Evolutionary conservation across 2,113 vertebrate genomes (phyloP), one percentile per base, ranked within the genome.

Genomic region (Elanus axillaris): DNA sequence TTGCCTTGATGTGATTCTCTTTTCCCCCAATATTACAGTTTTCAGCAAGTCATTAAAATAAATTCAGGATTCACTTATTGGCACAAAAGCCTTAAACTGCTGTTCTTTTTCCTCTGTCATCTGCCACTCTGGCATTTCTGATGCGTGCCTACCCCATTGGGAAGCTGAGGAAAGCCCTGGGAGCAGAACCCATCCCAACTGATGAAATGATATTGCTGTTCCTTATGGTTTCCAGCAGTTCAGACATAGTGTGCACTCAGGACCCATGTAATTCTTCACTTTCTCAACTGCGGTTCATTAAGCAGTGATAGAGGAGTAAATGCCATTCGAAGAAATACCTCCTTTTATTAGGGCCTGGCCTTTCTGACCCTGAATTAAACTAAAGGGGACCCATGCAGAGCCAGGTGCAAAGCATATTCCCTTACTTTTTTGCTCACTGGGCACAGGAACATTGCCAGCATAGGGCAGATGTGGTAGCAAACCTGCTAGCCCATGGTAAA

Each of bases 381-480:
- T 0, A 2, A 59, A 50, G 16, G 45, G 52, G 32, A 27, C 16
- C 13, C 5, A 10, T 17, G 23, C 32, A 59, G 64, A 55, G 36
- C 38, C 23, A 12, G 3, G 23, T 74, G 29, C 29, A 81, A 58
- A 47, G 67, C 40, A 73, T 34, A 2, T 73, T 60, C 25, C 45
- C 26, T 85, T 88, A 20, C 17, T 66, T 36, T 6, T 20, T 64
- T 83, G 29, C 31, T 40, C 36, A 11, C 9, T 45, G 85, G 31
- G 16, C 45, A 10, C 5, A 4, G 75, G 25, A 64, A 15, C 11
- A 6, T 13, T 68, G 58, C 43, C 1, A 12, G 23, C 29, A 10
- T 0, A 1, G 29, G n/a, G 34, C 43, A 60, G 75, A n/a, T 0
- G 0, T 17, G 29, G 32, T 45, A 56, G 43, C 34, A 75, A 47